These are phyloP conservation scores for Siphonodentalium dalli DNA, from an alignment of 2,888 invertebrate species.

Conservation along the genomic window DNA sequence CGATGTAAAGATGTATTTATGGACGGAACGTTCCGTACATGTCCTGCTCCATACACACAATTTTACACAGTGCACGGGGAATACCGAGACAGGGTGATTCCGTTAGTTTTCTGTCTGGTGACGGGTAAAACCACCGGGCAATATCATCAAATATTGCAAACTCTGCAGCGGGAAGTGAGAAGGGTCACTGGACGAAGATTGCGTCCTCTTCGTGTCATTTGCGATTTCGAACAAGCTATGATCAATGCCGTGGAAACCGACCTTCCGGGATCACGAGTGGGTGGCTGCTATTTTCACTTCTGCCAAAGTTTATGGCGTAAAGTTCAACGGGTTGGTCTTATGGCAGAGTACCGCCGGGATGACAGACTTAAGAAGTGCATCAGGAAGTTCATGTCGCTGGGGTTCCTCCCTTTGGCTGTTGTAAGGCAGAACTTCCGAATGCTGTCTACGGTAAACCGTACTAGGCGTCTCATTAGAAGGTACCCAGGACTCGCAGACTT, in stretches of 20 bases:
- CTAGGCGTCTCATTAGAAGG: slow-evolving; percentile 5
- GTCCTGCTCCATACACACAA: slow-evolving; percentile 9
- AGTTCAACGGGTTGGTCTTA: slow-evolving; percentile 4
- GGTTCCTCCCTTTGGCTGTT: slow-evolving; percentile 4
- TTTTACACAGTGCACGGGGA: slow-evolving; percentile 12
- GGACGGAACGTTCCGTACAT: slow-evolving; percentile 14
- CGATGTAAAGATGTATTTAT: slow-evolving; percentile 4
- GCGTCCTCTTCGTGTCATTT: slow-evolving; percentile 3
- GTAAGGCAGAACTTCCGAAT: slow-evolving; percentile 8
- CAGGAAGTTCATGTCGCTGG: slow-evolving; percentile 7
- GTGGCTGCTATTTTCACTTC: slow-evolving; percentile 16
- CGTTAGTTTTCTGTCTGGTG: not conserved
- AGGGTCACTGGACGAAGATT: slow-evolving; percentile 1
- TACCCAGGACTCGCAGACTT: slow-evolving; percentile 2
- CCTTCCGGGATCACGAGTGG: slow-evolving; percentile 3
- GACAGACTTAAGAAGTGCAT: not conserved
- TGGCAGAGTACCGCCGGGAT: not conserved
- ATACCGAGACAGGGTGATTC: slow-evolving; percentile 1
- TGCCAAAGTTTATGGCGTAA: slow-evolving; percentile 12
- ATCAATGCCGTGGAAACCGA: slow-evolving; percentile 10
- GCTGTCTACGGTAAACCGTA: not conserved
- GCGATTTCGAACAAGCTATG: slow-evolving; percentile 9
- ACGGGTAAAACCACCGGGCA: slow-evolving; percentile 7
- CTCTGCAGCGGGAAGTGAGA: slow-evolving; percentile 2
- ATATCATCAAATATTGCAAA: slow-evolving; percentile 12